Evolutionary conservation across 2,888 invertebrate species (phyloP), one percentile per base, ranked within the genome.

Genomic region (Phalera bucephala): DNA sequence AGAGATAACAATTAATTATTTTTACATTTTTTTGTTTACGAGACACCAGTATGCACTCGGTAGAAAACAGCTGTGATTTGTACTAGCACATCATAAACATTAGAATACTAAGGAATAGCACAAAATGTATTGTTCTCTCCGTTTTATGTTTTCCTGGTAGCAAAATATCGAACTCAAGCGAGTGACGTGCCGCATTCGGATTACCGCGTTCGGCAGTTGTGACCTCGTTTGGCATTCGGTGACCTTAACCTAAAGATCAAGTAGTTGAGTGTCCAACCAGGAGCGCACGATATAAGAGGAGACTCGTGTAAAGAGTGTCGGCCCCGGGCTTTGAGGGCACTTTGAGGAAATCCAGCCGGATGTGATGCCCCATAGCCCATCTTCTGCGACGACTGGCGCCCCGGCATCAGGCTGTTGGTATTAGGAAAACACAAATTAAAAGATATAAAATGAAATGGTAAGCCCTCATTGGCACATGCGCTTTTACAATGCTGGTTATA

Each of bases 291-390:
- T 39, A 0, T 48, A 37, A 2, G 69, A 48, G 13, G 83, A 69
- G 11, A 78, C 51, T 32, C 80, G 60, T 0, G 81, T 83, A 47
- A 80, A 66, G n/a, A 85, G 28, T 0, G 82, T 83, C 0, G 85
- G 85, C 15, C 60, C 60, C 1, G 65, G 50, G 0, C 42, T 11
- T 0, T 13, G 6, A 0, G 50, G 45, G 40, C 80, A 81, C 7
- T 45, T 30, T 0, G 53, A 31, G 0, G 75, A 54, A 2, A 52
- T 62, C 87, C 87, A 88, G 1, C 83, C 80, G 0, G 88, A 88
- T 1, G 84, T 86, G 34, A 87, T 71, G 31, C 86, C 89, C 84
- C 84, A 87, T 0, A 88, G 64, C 0, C 74, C 77, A 22, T 83
- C 75, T 1, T 72, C 63, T 0, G 79, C 75, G 4, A 81, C 43